phyloP scores from a whole-genome alignment of 2,888 invertebrate species.

The Brachyptera putata region DNA sequence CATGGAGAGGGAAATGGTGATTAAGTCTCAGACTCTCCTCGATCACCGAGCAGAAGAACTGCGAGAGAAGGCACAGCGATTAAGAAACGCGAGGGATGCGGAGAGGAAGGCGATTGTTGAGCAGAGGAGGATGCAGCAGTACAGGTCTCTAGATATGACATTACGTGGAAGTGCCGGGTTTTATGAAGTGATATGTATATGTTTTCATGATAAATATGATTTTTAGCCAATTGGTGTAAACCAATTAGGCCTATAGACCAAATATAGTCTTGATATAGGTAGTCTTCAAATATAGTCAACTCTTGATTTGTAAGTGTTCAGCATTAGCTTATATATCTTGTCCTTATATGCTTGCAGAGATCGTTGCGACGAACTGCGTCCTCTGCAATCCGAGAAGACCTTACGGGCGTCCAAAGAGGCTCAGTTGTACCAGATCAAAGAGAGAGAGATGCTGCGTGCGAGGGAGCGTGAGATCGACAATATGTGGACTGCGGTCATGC shows the following conservation, averaged over 20 bases:
- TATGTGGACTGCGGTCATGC: not conserved
- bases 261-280: too few relatives aligned
- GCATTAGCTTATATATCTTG: too few relatives aligned
- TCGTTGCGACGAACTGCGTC: conserved; percentile 8
- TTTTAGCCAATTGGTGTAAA: too few relatives aligned
- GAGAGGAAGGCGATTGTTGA: conserved; percentile 22
- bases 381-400: not conserved
- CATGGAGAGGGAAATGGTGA: not conserved
- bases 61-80: conserved; percentile 2
- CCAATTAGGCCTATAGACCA: too few relatives aligned
- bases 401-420: conserved; percentile 8
- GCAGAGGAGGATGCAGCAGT: conserved; percentile 24
- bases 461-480: not conserved
- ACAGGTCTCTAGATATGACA: conserved; percentile 13
- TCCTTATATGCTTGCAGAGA: too few relatives aligned
- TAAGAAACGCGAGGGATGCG: conserved; percentile 3
- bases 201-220: too few relatives aligned
- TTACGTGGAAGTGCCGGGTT: not conserved
- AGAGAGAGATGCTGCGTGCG: not conserved
- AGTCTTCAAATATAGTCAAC: too few relatives aligned
- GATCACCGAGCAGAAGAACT: not conserved
- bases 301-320: too few relatives aligned
- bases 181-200: not conserved
- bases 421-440: conserved; percentile 15
- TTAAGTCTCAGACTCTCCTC: not conserved